phyloP scores from a whole-genome alignment of 2,888 invertebrate species.

The Agelastica alni region DNA sequence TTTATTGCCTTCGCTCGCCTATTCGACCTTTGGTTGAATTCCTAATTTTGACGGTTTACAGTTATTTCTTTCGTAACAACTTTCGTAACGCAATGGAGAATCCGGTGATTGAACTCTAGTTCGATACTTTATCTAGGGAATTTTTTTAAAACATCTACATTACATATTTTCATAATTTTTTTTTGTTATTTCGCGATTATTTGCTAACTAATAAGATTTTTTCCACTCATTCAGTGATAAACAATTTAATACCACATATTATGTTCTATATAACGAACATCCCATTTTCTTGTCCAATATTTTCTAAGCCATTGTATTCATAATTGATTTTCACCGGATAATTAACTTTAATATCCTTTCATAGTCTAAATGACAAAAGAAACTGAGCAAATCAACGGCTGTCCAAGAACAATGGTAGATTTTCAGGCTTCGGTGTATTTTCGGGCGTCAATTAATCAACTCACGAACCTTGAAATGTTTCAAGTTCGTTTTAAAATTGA shows the following conservation, averaged over 20 bases:
- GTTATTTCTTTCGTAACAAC: conserved; percentile 9
- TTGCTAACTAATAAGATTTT: no score
- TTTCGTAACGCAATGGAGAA: conserved; percentile 1
- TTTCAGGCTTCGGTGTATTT: conserved; percentile 3
- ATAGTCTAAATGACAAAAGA: conserved; percentile 1
- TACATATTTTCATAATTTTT: no score
- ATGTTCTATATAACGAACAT: no score
- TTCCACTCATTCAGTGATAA: no score
- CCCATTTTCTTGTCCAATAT: no score
- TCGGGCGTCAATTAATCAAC: conserved; percentile 22
- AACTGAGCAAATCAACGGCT: background rate
- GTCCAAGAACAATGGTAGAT: background rate
- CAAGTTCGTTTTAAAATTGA: conserved; percentile 36
- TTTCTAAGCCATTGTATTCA: conserved; percentile 2
- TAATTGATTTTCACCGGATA: conserved; percentile 1
- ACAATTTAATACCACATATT: no score
- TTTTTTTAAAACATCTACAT: no score
- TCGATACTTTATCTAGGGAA: no score
- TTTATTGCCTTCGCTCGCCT: background rate
- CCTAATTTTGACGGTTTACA: conserved; percentile 3
- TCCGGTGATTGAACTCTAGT: conserved; percentile 11
- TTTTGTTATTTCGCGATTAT: no score
- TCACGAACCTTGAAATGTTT: conserved; percentile 30
- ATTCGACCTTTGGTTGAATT: background rate
- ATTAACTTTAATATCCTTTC: conserved; percentile 3